Evolutionary conservation across 1,140 invertebrate species (phyloP), one percentile per base, ranked within the genome.

Genomic region (Drosophila murphyi): DNA sequence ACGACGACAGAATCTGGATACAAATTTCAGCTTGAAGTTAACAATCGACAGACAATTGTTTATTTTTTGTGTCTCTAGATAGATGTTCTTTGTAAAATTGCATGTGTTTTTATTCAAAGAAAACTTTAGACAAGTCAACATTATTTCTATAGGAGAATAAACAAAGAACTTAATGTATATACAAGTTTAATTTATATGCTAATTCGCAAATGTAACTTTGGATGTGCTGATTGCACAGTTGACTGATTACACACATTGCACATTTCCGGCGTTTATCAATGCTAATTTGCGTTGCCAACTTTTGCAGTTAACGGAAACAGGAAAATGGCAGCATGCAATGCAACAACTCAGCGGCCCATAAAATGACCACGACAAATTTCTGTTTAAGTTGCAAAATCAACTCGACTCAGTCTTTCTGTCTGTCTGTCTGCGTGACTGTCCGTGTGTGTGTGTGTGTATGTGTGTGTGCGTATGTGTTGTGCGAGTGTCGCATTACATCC

Each of bases 191-290:
- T 20, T 20, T 20, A 20, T 20, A 20, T 20, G 20, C 20, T 20
- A 20, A 20, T 20, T 20, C 20, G 20, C 20, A 20, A 20, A 20
- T 20, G 20, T 20, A 20, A 20, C 20, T 20, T 20, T 20, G 20
- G 0, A 20, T 43, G n/a, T 43, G 10, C 39, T 43, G 39, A 43
- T 7, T 32, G 51, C 34, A 12, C 51, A 35, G 51, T 32, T 32
- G 28, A 20, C 32, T 43, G 39, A n/a, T 43, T 43, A 7, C 3
- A 43, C 35, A 56, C 28, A 29, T 20, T 56, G 51, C 63, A 51
- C 71, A 59, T 70, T 75, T 80, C 63, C 76, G 39, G 69, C 52
- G 73, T 59, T 79, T 63, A 70, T 76, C 77, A 79, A 52, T 69
- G 63, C 55, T 69, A 68, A 79, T 78, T 80, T 56, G 37, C 28